phyloP scores from a whole-genome alignment of 2,113 vertebrate species.

The Xenopus borealis region DNA sequence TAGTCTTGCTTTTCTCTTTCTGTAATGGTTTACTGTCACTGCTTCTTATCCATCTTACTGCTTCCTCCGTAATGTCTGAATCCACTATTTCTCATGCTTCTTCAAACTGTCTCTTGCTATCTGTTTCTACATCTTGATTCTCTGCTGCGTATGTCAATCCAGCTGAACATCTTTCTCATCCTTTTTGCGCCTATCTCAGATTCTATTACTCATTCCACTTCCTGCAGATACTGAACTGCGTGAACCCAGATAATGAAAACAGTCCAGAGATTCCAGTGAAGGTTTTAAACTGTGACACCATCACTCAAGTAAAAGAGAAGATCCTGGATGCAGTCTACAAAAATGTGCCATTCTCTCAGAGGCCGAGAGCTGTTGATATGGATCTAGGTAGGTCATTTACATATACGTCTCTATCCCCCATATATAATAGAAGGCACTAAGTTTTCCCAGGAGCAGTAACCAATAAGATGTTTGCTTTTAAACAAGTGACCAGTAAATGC shows the following conservation, averaged over 20 bases:
- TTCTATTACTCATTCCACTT: not conserved
- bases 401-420: not conserved
- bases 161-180: not conserved
- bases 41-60: not conserved
- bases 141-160: not conserved
- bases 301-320: slow-evolving; percentile 98
- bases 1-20: not conserved
- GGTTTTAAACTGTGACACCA: slow-evolving; percentile 95
- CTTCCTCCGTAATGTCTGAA: not conserved
- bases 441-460: too few species aligned
- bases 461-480: too few species aligned
- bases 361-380: slow-evolving; percentile 93
- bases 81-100: not conserved
- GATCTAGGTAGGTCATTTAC: slow-evolving; percentile 80
- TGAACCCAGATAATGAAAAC: slow-evolving; percentile 97
- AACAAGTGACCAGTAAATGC: too few species aligned
- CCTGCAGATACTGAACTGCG: slow-evolving; percentile 90
- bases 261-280: slow-evolving; percentile 96
- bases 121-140: not conserved
- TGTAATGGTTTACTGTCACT: not conserved
- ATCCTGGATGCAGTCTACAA: slow-evolving; percentile 95
- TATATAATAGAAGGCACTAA: too few species aligned
- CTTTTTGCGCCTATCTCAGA: not conserved
- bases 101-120: not conserved
- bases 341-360: slow-evolving; percentile 93